Evolutionary conservation across 2,113 vertebrate species (phyloP), one percentile per base, ranked within the genome.

Genomic region (Clarias macrocephalus): DNA sequence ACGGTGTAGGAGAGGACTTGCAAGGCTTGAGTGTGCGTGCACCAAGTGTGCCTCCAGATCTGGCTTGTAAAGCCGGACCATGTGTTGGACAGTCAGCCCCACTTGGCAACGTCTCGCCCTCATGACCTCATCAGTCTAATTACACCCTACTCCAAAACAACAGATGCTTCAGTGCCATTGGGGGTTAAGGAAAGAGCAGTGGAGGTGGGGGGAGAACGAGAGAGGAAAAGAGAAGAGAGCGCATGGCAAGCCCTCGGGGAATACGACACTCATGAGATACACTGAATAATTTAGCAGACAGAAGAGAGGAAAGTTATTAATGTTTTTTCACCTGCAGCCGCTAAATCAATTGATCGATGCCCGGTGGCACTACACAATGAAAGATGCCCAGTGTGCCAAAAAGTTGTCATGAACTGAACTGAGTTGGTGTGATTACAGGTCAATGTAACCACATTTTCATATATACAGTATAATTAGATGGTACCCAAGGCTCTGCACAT

Each of bases 61-160:
- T 54, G 75, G 33, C 66, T 76, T 80, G 82, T 90, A 59, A 85
- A 89, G 85, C 82, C 33, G 79, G 88, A 85, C 86, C 85, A 68
- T 84, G 87, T 86, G 87, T 88, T 82, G 63, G 85, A 86, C 79
- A 86, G 85, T 87, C 89, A 88, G 85, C 82, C 84, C 85, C 72
- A 72, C 82, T 88, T 90, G 85, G 85, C 85, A 88, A 85, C 72
- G 82, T 88, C 85, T 90, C 79, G 62, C 76, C 87, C 87, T 90
- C 80, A 48, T 95, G 93, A 93, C 95, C 95, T 92, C 56, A 1
- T 3, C 12, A 89, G 92, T 94, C 93, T 96, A 93, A 96, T 95
- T 95, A 94, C 93, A 92, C 92, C 92, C 13, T 0, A 84, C 92
- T 95, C 82, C 88, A 92, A 93, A 94, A 96, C 95, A 96, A 95